A percentile compares a stretch with the other conserved stretches of the same genome.
phyloP scores from a whole-genome alignment of 2,797 vertebrate genomes.

The Channallabes apus region DNA sequence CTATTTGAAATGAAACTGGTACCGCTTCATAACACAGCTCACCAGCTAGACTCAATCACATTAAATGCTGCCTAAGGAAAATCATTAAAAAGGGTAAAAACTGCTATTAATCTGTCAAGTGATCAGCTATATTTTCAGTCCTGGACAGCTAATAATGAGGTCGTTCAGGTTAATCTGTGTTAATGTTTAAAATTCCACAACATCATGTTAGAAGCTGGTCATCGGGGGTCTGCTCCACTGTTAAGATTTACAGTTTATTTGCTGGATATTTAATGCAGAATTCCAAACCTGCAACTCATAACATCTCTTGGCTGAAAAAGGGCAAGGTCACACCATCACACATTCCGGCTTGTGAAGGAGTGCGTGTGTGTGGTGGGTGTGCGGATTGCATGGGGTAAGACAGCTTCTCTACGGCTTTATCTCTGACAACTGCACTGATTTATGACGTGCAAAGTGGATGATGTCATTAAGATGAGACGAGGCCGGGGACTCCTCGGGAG shows the following conservation, averaged over 20 bases:
- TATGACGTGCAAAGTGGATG: constrained; percentile 33
- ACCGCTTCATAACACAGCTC: background rate
- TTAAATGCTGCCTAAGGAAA: constrained; percentile 19
- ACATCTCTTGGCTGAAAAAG: constrained; percentile 11
- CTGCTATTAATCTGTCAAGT: background rate
- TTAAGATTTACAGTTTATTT: constrained; percentile 25
- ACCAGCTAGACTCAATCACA: constrained; percentile 12
- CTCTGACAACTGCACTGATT: constrained; percentile 23
- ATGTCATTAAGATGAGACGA: constrained; percentile 39
- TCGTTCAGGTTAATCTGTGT: constrained; percentile 4
- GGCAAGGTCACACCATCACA: constrained; percentile 11
- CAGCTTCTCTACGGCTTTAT: constrained; percentile 31
- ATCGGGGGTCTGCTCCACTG: background rate
- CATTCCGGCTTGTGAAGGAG: constrained; percentile 8
- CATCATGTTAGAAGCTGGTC: background rate
- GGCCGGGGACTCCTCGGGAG: background rate
- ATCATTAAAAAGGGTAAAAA: constrained; percentile 5
- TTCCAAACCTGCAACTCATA: constrained; percentile 27
- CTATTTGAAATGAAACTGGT: constrained; percentile 20
- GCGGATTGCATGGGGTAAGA: background rate
- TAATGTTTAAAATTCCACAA: constrained; percentile 21
- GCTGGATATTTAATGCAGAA: constrained; percentile 18
- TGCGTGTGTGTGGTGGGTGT: background rate
- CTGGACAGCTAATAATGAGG: background rate
- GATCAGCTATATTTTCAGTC: constrained; percentile 7